These are phyloP conservation scores for Atrichornis clamosus DNA, from an alignment of 2,113 vertebrate genomes.

Conservation along the genomic window DNA sequence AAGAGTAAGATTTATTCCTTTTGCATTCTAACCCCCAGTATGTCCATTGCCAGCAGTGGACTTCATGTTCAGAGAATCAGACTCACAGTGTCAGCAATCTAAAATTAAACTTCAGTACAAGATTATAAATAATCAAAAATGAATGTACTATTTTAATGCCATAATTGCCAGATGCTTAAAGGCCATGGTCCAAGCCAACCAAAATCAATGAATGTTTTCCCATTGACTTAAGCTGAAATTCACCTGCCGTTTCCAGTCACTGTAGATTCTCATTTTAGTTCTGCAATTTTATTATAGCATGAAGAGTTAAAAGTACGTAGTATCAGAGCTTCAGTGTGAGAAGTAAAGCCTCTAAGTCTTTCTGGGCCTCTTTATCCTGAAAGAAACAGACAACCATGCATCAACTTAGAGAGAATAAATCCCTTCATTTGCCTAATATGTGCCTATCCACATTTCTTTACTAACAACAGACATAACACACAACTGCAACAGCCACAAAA, in stretches of 20 bases:
- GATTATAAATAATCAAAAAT: slow-evolving; percentile 26
- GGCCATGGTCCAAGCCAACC: neutral
- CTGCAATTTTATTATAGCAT: neutral
- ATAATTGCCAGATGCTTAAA: neutral
- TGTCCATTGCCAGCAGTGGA: slow-evolving; percentile 62
- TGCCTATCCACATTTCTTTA: slow-evolving; percentile 12
- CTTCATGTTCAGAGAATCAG: slow-evolving; percentile 12
- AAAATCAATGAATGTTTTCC: neutral
- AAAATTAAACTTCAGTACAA: slow-evolving; percentile 14
- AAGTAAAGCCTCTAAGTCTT: slow-evolving; percentile 81
- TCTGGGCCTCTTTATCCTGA: slow-evolving; percentile 88
- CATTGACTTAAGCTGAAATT: neutral
- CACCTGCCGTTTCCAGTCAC: neutral
- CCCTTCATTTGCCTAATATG: neutral
- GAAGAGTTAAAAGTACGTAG: slow-evolving; percentile 35
- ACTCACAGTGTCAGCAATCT: slow-evolving; percentile 25
- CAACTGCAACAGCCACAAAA: slow-evolving; percentile 8
- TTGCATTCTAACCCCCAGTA: neutral
- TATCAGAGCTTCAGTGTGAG: slow-evolving; percentile 74
- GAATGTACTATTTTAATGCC: slow-evolving; percentile 1
- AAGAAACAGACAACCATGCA: slow-evolving; percentile 56
- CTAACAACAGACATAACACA: slow-evolving; percentile 40
- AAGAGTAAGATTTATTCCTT: neutral
- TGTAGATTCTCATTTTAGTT: neutral
- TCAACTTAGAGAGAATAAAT: slow-evolving; percentile 39